A percentile compares a stretch with the other conserved stretches of the same genome.
Conservation (phyloP, 2,113 vertebrate genomes). For the Lutjanus erythropterus region DNA sequence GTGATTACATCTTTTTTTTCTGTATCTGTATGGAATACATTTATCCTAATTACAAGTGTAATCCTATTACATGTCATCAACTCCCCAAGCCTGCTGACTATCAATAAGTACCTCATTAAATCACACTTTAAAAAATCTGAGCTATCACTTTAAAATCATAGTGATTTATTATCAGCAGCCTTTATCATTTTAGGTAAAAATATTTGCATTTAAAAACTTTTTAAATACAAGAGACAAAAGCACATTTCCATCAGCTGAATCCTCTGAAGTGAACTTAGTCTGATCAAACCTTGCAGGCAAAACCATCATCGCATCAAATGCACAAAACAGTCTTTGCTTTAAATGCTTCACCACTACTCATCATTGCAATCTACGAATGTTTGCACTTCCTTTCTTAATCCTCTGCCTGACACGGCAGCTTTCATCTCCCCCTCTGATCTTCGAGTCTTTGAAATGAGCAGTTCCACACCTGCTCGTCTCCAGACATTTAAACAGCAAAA, state of each 20-base stretch:
- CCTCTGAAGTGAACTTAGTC: conserved; percentile 18
- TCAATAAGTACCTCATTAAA: too few species aligned
- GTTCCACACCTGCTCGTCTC: conserved; percentile 77
- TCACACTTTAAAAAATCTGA: too few species aligned
- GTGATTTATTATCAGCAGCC: background rate
- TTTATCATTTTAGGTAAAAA: conserved; percentile 11
- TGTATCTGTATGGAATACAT: too few species aligned
- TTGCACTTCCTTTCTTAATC: conserved; percentile 74
- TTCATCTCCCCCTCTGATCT: conserved; percentile 78
- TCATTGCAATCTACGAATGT: conserved; percentile 46
- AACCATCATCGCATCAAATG: conserved; percentile 33
- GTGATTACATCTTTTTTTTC: too few species aligned
- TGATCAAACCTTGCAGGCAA: conserved; percentile 23
- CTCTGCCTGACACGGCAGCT: conserved; percentile 54
- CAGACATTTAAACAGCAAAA: conserved; percentile 53
- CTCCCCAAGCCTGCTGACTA: too few species aligned
- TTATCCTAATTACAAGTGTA: too few species aligned
- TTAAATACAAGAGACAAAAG: background rate
- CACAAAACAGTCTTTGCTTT: conserved; percentile 33
- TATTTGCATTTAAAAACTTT: conserved; percentile 1
- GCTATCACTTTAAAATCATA: background rate
- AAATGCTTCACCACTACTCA: conserved; percentile 9
- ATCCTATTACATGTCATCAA: too few species aligned
- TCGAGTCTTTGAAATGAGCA: conserved; percentile 70
- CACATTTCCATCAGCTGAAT: conserved; percentile 24